These are phyloP conservation scores for Ligdia adustata DNA, from an alignment of 2,888 invertebrate genomes.

Conservation along the genomic window DNA sequence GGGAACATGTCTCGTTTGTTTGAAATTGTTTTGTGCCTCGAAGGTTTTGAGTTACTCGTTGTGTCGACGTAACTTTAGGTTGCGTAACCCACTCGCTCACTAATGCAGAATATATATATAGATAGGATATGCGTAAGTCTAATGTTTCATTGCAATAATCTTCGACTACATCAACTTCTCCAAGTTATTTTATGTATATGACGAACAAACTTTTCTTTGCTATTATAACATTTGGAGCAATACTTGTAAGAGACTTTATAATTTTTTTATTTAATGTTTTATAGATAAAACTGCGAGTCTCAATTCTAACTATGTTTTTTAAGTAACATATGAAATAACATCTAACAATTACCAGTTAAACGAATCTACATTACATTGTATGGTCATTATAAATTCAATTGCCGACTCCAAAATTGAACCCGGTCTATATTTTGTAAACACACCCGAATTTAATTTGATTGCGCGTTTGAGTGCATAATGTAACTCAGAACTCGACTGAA, in stretches of 20 bases:
- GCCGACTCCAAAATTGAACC: conserved; percentile 1
- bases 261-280: too few relatives aligned
- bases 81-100: conserved; percentile 1
- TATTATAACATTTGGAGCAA: too few relatives aligned
- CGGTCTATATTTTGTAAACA: conserved; percentile 10
- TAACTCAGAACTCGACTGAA: conserved; percentile 30
- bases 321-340: too few relatives aligned
- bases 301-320: too few relatives aligned
- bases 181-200: too few relatives aligned
- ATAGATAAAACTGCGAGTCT: too few relatives aligned
- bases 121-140: background rate
- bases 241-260: too few relatives aligned
- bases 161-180: too few relatives aligned
- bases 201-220: background rate
- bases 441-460: conserved; percentile 18
- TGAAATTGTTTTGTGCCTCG: conserved; percentile 18
- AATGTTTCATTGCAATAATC: too few relatives aligned
- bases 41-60: conserved; percentile 21
- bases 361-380: background rate
- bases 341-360: too few relatives aligned
- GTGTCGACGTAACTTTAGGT: conserved; percentile 1
- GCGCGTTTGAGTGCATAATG: conserved; percentile 26
- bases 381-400: conserved; percentile 2
- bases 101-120: background rate
- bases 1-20: conserved; percentile 26